Evolutionary conservation across 2,113 vertebrate species (phyloP).

Genomic region (Saguinus midas): DNA sequence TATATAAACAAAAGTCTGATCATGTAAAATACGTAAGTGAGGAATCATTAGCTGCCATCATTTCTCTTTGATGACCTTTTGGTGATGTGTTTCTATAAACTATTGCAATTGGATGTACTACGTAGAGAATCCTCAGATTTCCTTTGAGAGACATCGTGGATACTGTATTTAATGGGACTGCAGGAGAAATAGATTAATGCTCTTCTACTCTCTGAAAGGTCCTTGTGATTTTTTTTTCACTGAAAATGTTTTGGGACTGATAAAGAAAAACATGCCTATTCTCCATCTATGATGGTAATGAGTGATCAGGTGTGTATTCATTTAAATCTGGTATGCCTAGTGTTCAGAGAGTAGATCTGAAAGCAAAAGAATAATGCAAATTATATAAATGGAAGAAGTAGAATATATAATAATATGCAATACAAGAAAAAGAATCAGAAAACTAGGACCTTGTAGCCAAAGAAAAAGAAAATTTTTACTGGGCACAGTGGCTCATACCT

Average conservation of each 20-base stretch:
- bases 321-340: constrained; percentile 11
- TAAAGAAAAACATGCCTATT: constrained; percentile 35
- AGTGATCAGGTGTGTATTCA: background rate
- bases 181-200: background rate
- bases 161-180: background rate
- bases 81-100: background rate
- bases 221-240: constrained; percentile 7
- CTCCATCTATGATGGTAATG: background rate
- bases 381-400: background rate
- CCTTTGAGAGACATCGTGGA: background rate
- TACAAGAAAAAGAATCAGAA: background rate
- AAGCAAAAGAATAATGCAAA: constrained; percentile 37
- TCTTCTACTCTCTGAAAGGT: background rate
- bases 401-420: background rate
- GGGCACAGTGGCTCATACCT: too few relatives aligned
- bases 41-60: background rate
- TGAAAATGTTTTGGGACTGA: constrained; percentile 45
- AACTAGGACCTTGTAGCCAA: background rate
- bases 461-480: background rate
- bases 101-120: background rate
- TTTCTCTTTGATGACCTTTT: background rate
- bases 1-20: background rate
- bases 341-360: constrained; percentile 12
- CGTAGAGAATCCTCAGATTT: background rate
- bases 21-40: background rate